These are phyloP conservation scores for Oncorhynchus keta DNA, from an alignment of 2,113 vertebrate genomes.

Conservation along the genomic window DNA sequence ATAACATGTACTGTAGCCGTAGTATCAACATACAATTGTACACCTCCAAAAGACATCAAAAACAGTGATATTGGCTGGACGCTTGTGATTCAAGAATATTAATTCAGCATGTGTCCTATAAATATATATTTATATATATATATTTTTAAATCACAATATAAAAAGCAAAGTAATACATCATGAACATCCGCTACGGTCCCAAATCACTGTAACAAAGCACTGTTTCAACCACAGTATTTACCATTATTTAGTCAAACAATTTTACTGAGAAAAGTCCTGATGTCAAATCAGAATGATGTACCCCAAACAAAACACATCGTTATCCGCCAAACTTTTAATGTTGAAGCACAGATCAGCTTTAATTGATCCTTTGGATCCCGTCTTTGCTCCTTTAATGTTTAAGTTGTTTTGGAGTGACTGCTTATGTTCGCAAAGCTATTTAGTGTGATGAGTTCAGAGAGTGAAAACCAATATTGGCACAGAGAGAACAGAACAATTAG, in stretches of 20 bases:
- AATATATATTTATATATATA: conserved; percentile 85
- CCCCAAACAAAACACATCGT: neutral
- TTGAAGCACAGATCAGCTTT: neutral
- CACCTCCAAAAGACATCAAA: conserved; percentile 59
- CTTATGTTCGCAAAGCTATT: neutral
- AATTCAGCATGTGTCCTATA: conserved; percentile 77
- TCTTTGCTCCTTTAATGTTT: neutral
- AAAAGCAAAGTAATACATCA: conserved; percentile 82
- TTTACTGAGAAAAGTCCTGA: conserved; percentile 37
- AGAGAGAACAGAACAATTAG: neutral
- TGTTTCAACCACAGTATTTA: conserved; percentile 31
- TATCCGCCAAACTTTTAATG: neutral
- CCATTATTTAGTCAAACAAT: conserved; percentile 31
- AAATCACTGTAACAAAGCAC: conserved; percentile 68
- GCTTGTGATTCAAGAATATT: conserved; percentile 58
- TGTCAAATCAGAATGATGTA: conserved; percentile 9
- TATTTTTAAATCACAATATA: conserved; percentile 74
- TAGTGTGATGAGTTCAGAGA: neutral
- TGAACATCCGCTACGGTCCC: conserved; percentile 46
- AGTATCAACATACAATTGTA: conserved; percentile 58
- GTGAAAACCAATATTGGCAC: neutral
- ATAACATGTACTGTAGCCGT: conserved; percentile 28
- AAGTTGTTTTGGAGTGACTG: neutral
- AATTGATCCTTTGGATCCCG: neutral
- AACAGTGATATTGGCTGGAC: conserved; percentile 55